Evolutionary conservation across 2,888 invertebrate species (phyloP).

Genomic region (Tenodera sinensis): DNA sequence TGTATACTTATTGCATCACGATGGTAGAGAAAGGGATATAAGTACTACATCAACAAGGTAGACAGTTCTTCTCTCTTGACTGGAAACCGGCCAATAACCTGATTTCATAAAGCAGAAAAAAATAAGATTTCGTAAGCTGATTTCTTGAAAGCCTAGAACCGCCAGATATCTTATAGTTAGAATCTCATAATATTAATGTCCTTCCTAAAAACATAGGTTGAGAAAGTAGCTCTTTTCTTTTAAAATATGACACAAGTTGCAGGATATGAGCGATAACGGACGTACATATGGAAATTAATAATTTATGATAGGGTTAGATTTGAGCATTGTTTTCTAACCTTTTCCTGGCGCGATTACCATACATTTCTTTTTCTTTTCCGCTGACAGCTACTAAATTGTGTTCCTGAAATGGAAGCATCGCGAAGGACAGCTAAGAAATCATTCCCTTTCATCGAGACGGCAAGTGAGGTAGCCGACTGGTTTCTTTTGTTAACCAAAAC

Average conservation of each 20-base stretch:
- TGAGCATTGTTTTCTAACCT: constrained; percentile 3
- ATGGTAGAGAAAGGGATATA: no score
- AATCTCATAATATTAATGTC: background rate
- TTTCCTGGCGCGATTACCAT: constrained; percentile 1
- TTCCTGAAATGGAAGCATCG: background rate
- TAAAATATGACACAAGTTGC: background rate
- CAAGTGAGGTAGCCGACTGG: background rate
- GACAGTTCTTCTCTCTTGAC: no score
- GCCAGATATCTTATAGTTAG: background rate
- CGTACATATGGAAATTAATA: constrained; percentile 3
- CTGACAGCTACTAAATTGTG: constrained; percentile 6
- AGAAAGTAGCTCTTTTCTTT: background rate
- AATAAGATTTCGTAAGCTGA: no score
- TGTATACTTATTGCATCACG: no score
- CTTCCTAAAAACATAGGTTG: background rate
- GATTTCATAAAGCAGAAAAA: no score
- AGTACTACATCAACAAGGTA: no score
- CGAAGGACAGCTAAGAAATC: background rate
- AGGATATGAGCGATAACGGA: background rate
- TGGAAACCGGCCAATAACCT: no score
- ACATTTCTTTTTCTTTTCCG: background rate
- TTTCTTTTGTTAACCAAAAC: background rate
- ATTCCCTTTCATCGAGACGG: background rate
- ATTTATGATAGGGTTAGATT: background rate
- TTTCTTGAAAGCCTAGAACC: no score